Conservation (phyloP, 2,113 vertebrate genomes). For the Aythya baeri region DNA sequence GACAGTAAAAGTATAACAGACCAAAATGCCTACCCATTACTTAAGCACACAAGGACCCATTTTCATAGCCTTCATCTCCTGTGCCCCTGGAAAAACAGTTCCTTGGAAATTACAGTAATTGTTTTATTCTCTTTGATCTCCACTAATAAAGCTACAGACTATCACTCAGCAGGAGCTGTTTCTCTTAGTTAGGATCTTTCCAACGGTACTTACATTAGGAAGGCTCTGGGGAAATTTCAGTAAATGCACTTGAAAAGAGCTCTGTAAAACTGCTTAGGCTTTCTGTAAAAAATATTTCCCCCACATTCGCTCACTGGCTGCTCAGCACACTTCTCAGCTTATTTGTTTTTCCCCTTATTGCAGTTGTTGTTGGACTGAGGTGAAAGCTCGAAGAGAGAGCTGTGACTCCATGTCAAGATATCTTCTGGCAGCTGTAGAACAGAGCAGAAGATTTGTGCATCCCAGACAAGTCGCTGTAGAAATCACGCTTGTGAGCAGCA, state of each 20-base stretch:
- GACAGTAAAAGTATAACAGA: neutral
- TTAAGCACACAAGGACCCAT: neutral
- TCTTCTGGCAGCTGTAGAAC: neutral
- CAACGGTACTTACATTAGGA: constrained; percentile 3
- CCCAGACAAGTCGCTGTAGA: neutral
- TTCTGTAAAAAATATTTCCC: neutral
- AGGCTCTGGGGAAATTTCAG: constrained; percentile 37
- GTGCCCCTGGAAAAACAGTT: neutral
- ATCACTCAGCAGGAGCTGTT: constrained; percentile 12
- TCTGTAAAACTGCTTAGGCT: constrained; percentile 7
- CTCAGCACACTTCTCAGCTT: neutral
- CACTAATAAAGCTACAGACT: neutral
- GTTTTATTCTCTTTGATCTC: constrained; percentile 39
- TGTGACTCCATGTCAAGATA: neutral
- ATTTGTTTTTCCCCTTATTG: constrained; percentile 22
- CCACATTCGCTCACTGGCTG: neutral
- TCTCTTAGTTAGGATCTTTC: constrained; percentile 28
- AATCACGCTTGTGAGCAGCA: neutral
- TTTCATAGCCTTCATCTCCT: neutral
- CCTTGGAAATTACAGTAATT: constrained; percentile 43
- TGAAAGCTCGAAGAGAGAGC: neutral
- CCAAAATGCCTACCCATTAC: neutral
- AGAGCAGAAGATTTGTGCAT: neutral
- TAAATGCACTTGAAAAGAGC: constrained; percentile 44
- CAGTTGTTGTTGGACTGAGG: neutral